phyloP scores from a whole-genome alignment of 2,888 invertebrate genomes.

The Drosophila rubida region DNA sequence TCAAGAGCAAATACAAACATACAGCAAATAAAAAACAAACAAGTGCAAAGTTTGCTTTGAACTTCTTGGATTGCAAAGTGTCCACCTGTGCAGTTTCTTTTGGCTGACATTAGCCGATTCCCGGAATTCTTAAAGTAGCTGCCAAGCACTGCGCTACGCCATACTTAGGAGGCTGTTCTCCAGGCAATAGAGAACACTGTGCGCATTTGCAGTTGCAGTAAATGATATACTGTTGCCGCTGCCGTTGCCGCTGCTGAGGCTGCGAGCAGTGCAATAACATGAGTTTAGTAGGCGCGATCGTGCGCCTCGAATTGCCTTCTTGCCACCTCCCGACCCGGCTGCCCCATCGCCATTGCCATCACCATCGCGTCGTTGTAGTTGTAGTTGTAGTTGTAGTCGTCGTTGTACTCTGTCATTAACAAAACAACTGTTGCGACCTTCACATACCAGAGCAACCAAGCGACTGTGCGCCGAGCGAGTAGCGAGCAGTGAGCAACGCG shows the following conservation, averaged over 20 bases:
- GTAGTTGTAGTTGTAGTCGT: constrained; percentile 37
- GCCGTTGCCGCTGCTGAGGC: neutral
- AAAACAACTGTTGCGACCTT: constrained; percentile 85
- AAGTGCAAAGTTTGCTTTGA: constrained; percentile 64
- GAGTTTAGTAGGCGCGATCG: constrained; percentile 36
- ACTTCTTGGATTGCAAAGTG: constrained; percentile 63
- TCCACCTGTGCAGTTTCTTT: constrained; percentile 76
- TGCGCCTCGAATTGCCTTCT: constrained; percentile 24
- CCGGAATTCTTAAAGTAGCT: constrained; percentile 49
- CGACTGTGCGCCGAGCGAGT: constrained; percentile 72
- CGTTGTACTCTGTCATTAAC: constrained; percentile 83
- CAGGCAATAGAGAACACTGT: constrained; percentile 16
- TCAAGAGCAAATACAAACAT: constrained; percentile 72
- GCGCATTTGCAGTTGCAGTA: constrained; percentile 10
- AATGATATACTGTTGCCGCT: constrained; percentile 17
- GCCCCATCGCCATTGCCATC: constrained; percentile 14
- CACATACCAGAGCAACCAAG: constrained; percentile 84
- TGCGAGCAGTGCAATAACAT: constrained; percentile 1
- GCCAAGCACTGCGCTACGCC: constrained; percentile 2
- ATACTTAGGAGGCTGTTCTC: constrained; percentile 10
- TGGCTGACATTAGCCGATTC: constrained; percentile 64
- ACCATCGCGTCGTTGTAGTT: constrained; percentile 38
- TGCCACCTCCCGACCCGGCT: neutral
- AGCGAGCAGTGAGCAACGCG: constrained; percentile 29
- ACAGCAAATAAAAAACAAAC: constrained; percentile 18